Evolutionary conservation across 2,113 vertebrate species (phyloP), one percentile per base, ranked within the genome.

Genomic region (Megaceryle maxima): DNA sequence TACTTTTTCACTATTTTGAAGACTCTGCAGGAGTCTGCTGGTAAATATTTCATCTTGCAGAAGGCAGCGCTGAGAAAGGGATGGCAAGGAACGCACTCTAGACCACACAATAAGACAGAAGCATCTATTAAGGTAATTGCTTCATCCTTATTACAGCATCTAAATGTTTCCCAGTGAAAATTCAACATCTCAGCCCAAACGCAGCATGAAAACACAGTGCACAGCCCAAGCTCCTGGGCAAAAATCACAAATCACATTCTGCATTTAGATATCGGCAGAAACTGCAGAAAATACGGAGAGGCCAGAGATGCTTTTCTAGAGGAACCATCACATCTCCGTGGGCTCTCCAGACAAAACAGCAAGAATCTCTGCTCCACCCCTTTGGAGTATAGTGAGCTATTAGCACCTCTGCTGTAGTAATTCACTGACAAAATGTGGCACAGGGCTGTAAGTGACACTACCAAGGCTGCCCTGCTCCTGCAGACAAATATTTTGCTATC

Each of bases 21-120:
- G 73, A 51, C 68, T 48, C 62, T 63, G 80, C 88, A 70, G 92
- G 64, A 82, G 33, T 29, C 60, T 67, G 22, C 33, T 74, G 46
- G 83, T 90, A 95, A 93, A 93, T 59, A 91, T 66, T 90, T 73
- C 73, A 87, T 68, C 86, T 90, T 70, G 35, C 24, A 67, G 56
- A 94, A 87, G 73, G 73, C 35, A 76, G 56, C 69, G 12, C 48
- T 41, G 50, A 60, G 50, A 84, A 94, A 76, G 48, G 48, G 64
- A 75, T 53, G 68, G 55, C 31, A 82, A 82, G 48, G 50, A 55
- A 50, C 9, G 12, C 0, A 0, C 56, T 75, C 33, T 37, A 55
- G 79, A 90, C 69, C 59, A 81, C 51, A n/a, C 64, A 90, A 5
- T 35, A 88, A 72, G 33, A 44, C 86, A 92, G 79, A 81, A 75